Conservation (phyloP, 2,113 vertebrate species). For the Xyrauchen texanus region DNA sequence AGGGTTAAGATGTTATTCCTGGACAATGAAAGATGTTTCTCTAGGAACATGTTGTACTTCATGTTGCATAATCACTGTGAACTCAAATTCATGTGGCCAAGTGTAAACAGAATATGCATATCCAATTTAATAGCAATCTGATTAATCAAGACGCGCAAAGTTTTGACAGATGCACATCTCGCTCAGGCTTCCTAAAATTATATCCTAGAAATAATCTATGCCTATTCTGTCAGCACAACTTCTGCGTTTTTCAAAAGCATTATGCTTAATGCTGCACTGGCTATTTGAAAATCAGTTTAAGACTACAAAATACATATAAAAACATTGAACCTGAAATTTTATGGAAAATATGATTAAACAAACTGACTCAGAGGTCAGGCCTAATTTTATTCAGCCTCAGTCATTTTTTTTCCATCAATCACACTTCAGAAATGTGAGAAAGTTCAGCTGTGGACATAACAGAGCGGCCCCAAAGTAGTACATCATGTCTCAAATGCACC, state of each 20-base stretch:
- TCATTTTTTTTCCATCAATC: conserved; percentile 10
- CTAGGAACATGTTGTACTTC: too few species aligned
- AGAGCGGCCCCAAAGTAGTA: conserved; percentile 40
- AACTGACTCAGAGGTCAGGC: conserved; percentile 1
- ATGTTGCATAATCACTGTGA: too few species aligned
- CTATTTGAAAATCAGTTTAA: not conserved
- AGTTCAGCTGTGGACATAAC: conserved; percentile 45
- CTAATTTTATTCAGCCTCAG: not conserved
- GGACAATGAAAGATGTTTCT: too few species aligned
- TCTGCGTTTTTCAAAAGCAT: not conserved
- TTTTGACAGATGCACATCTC: not conserved
- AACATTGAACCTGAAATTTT: conserved; percentile 7
- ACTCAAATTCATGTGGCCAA: too few species aligned
- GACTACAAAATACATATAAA: not conserved
- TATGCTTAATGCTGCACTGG: not conserved
- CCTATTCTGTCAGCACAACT: too few species aligned
- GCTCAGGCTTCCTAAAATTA: not conserved
- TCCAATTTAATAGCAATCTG: too few species aligned
- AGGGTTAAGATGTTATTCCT: not conserved
- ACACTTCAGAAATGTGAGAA: conserved; percentile 7
- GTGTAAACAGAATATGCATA: too few species aligned
- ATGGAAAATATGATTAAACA: conserved; percentile 11
- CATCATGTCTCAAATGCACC: conserved; percentile 45
- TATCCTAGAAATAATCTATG: not conserved
- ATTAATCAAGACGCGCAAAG: too few species aligned